Base-by-base conservation (phyloP, 1,140 invertebrate species). In the Eumaeus atala region DNA sequence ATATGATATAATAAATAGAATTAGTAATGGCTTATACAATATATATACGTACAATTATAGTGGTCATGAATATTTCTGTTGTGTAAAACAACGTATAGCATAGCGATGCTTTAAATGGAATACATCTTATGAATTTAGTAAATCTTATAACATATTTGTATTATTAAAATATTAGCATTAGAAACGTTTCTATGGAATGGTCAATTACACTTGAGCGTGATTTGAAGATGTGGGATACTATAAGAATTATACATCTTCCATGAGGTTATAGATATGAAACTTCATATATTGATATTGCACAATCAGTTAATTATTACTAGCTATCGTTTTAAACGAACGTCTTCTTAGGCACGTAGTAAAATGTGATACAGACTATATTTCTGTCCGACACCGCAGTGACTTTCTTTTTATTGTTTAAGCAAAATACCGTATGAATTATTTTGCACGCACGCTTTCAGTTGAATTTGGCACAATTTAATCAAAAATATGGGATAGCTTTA, bases 401-500 rank as follows among this genome's bases (percentile, higher is more conserved):
- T 53, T 53, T 9, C 16, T 17, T 38, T 50, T 28, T 35, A 28
- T 56, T 18, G 37, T 38, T 56, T 28, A 51, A 21, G 48, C 37
- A 40, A 37, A 17, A 47, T 34, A 51, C 48, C 6, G 51, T 44
- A 16, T 44, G 17, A 16, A 44, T 44, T 17, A 4, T 16, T 44
- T 44, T 44, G 49, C 58, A 59, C 58, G 36, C 64, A 69, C 60
- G 76, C 68, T 78, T 77, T 72, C 64, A 62, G 38, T 76, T 70
- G 56, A 69, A 72, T 64, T 64, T 62, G 77, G 74, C 77, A 84
- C 76, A 69, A 79, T 71, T 74, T 74, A 69, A 77, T 59, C 77
- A 75, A 72, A 79, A 77, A 70, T 83, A 81, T 84, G 80, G 80
- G 80, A 84, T 82, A 84, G 80, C 80, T 84, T 84, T 84, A 84